Evolutionary conservation across 2,888 invertebrate species (phyloP).

Genomic region (Cryptocephalus primarius): DNA sequence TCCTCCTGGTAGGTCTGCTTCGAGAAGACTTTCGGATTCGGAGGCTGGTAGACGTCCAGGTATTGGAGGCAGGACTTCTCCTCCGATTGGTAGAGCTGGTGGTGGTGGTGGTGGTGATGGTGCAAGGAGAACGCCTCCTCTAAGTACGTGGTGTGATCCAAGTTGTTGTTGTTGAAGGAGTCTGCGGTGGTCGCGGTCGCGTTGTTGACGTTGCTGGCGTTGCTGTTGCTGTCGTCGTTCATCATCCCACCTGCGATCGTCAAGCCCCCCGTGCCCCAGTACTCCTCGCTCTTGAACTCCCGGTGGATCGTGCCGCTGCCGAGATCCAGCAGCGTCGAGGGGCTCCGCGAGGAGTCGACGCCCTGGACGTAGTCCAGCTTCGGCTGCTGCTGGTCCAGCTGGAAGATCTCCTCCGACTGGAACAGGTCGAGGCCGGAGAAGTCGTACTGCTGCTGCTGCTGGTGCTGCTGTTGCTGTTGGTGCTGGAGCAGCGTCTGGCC

Average conservation of each 20-base stretch:
- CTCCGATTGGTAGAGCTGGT: constrained; percentile 20
- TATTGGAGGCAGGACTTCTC: constrained; percentile 18
- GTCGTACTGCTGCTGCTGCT: constrained; percentile 42
- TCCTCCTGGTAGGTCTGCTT: constrained; percentile 23
- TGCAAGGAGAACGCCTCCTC: constrained; percentile 17
- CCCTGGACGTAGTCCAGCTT: constrained; percentile 35
- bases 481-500: constrained; percentile 19
- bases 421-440: constrained; percentile 55
- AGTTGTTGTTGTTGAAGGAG: constrained; percentile 28
- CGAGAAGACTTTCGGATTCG: constrained; percentile 11
- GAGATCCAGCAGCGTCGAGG: constrained; percentile 59
- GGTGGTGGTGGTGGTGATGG: constrained; percentile 13
- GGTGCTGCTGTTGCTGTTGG: constrained; percentile 28
- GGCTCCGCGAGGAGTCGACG: constrained; percentile 46
- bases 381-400: constrained; percentile 61
- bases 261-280: constrained; percentile 41
- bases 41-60: constrained; percentile 17
- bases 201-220: constrained; percentile 32
- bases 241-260: constrained; percentile 36
- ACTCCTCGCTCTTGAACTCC: constrained; percentile 48
- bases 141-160: constrained; percentile 21
- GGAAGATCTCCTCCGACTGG: constrained; percentile 69
- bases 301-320: constrained; percentile 59
- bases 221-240: constrained; percentile 41
- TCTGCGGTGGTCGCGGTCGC: constrained; percentile 44